Evolutionary conservation across 2,113 vertebrate genomes (phyloP).

Genomic region (Hippotragus niger): DNA sequence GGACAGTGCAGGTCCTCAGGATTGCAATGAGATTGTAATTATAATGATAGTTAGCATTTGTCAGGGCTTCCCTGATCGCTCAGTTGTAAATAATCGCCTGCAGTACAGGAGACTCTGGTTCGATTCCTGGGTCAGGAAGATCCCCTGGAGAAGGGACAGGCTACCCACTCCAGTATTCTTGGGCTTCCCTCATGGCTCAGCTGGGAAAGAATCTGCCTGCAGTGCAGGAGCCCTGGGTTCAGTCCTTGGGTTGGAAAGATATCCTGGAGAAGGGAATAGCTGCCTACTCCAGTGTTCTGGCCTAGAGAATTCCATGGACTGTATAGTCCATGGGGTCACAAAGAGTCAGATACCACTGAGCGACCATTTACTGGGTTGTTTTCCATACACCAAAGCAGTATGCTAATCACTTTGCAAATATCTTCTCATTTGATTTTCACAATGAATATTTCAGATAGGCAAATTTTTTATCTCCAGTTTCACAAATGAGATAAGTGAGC

Average conservation of each 20-base stretch:
- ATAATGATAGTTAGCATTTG: neutral
- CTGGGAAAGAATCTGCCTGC: neutral
- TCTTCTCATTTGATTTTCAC: neutral
- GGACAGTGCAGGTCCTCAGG: neutral
- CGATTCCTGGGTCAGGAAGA: neutral
- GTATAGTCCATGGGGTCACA: neutral
- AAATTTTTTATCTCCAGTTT: neutral
- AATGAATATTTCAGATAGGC: neutral
- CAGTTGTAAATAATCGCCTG: neutral
- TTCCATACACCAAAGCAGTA: neutral
- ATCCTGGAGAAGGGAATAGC: neutral
- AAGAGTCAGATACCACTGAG: neutral
- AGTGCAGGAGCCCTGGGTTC: neutral
- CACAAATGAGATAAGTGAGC: neutral
- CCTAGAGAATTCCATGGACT: neutral
- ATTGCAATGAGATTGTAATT: neutral
- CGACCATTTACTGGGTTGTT: neutral
- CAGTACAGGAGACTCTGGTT: neutral
- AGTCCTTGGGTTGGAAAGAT: neutral
- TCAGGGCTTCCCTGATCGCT: neutral
- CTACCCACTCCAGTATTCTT: neutral
- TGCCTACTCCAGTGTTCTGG: neutral
- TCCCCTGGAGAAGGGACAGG: neutral
- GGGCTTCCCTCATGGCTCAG: neutral
- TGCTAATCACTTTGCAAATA: neutral